A percentile compares a stretch with the other conserved stretches of the same genome.
Evolutionary conservation across 2,888 invertebrate genomes (phyloP).

Genomic region (Lithophane semibrunnea): DNA sequence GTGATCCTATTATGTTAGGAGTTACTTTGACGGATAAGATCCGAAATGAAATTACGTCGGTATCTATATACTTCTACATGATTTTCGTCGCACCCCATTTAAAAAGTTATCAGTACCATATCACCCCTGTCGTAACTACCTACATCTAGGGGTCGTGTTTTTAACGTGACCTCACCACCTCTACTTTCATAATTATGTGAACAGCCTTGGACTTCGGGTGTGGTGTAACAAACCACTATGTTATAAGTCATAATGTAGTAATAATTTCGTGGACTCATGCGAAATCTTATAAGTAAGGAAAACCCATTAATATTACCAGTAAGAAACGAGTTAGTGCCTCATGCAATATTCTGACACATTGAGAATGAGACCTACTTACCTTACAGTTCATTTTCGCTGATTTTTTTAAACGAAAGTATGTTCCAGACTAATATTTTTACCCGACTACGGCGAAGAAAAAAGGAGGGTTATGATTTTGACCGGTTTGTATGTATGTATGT

Average conservation of each 20-base stretch:
- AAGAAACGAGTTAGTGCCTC: background rate
- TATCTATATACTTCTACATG: background rate
- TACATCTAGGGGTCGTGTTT: background rate
- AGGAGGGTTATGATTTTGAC: too few relatives aligned
- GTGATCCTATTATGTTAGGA: background rate
- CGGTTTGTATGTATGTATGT: too few relatives aligned
- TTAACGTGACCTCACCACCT: background rate
- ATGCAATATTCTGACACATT: constrained; percentile 2
- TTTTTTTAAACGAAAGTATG: background rate
- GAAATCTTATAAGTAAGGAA: constrained; percentile 39
- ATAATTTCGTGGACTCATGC: constrained; percentile 28
- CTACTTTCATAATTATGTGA: constrained; percentile 46
- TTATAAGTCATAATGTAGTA: constrained; percentile 32
- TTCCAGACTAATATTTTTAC: too few relatives aligned
- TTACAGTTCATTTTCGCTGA: background rate
- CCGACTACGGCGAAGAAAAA: too few relatives aligned
- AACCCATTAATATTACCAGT: constrained; percentile 1
- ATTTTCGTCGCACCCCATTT: background rate
- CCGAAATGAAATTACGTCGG: background rate
- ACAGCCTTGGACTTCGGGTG: constrained; percentile 50
- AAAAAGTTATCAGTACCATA: background rate
- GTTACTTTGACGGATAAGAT: background rate
- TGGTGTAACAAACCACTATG: constrained; percentile 11
- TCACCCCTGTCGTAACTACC: background rate
- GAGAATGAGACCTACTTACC: background rate